Base-by-base conservation (phyloP, 2,888 invertebrate species). In the Quadroppia sp. region DNA sequence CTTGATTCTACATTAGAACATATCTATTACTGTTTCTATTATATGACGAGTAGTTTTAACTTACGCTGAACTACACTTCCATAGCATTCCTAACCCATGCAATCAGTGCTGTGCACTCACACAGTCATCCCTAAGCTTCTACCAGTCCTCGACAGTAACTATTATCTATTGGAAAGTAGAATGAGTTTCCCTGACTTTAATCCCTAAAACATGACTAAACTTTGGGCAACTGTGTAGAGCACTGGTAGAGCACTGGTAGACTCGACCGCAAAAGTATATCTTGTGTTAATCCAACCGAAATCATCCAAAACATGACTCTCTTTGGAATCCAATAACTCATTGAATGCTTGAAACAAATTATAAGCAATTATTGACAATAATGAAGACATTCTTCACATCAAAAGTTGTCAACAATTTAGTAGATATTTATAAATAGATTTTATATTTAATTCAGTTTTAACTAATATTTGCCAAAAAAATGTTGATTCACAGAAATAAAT, bases 181-280 rank as follows among this genome's bases (percentile, higher is more conserved):
- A 64, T 64, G 61, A 64, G 61, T 64, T 64, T n/a, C 13, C 61
- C 61, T 64, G 28, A 64, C 61, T 64, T n/a, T 64, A 64, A 64
- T 64, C 61, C 61, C 61, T 64, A 64, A 64, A 64, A 64, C 61
- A 64, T 64, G 61, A 64, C 61, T 64, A 64, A 64, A 30, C 61
- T 64, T 64, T 64, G 61, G 30, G 15, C 61, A 64, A 64, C 61
- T 64, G 23, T 64, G 61, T 64, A 28, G 28, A n/a, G 32, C 20
- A 64, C 36, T n/a, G 20, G n/a, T 28, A 20, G n/a, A 20, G n/a
- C 32, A n/a, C n/a, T n/a, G n/a, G n/a, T n/a, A n/a, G n/a, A n/a
- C n/a, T n/a, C n/a, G n/a, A n/a, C n/a, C n/a, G n/a, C n/a, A n/a
- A n/a, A n/a, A n/a, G 32, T 36, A 64, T 64, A 64, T 64, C n/a